Base-by-base conservation (phyloP, 2,113 vertebrate species). In the Tauraco erythrolophus region DNA sequence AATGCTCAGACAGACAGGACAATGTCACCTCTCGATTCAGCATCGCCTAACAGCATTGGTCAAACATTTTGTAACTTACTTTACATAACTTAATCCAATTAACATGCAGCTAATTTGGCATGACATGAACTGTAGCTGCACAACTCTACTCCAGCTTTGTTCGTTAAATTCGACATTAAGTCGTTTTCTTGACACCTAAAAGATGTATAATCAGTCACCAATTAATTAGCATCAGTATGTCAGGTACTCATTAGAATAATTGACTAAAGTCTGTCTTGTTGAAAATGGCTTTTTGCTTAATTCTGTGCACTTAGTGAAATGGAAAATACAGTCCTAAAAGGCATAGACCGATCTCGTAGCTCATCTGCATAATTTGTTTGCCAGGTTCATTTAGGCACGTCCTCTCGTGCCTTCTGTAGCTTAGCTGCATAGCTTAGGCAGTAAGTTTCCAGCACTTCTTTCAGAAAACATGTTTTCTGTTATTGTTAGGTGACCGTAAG, bases 201-300 rank as follows among this genome's bases (percentile, higher is more conserved):
- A 93, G 91, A 80, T 79, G 69, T 74, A 45, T 85, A 94, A 89
- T 94, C 94, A 92, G 89, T 61, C 90, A 77, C 68, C 70, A 77
- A 35, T 96, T 97, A 96, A 96, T 97, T 95, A 95, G 86, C 87
- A 76, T 64, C 87, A 72, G 21, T 11, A 21, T 76, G 94, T 86
- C 92, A 84, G 93, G 88, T 89, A 74, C 57, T 89, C 90, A 92
- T 96, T 96, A 97, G 89, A 89, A 95, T 82, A 92, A 96, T 22
- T 92, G 84, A 75, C 91, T 94, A 37, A 86, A 90, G 89, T 89
- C 92, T 95, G 72, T 68, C 91, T 77, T 35, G 66, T 78, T 51
- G 65, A 61, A 97, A 94, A 86, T 17, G 56, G 46, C 82, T 80
- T 94, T 96, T 91, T 84, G 45, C 33, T 92, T 89, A 45, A 88